Base-by-base conservation (phyloP, 1,140 invertebrate species). In the Planococcus citri region DNA sequence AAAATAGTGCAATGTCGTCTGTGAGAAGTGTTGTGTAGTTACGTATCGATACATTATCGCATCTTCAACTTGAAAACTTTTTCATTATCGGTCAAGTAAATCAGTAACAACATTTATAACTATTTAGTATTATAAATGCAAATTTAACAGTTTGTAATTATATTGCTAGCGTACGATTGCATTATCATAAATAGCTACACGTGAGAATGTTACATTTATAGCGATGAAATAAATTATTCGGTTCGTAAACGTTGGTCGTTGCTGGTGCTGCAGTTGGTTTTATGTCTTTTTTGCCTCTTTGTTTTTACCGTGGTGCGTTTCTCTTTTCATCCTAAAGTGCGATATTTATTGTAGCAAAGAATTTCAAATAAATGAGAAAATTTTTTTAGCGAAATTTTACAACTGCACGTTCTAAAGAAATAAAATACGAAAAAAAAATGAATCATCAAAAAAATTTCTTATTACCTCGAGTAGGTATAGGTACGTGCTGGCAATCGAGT, bases 81-180 rank as follows among this genome's bases (percentile, higher is more conserved):
- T 51, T 51, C 41, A 51, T 17, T 51, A 51, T 51, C 41, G 41
- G 41, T 20, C 41, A 33, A 20, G 41, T 51, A 51, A 51, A 51
- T 51, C 41, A 51, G 41, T 51, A 51, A 51, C 41, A 51, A 51
- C 41, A 20, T 51, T 51, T 51, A 51, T 51, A 51, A 51, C 41
- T 51, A 51, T 51, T 51, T 51, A 51, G 41, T 51, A 51, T 51
- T 51, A 51, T 51, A 51, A 51, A 51, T 51, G 41, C 41, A 51
- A 51, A 51, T 51, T 51, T 51, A 51, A 51, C 41, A 51, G 41
- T 51, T 51, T 51, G 41, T 51, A 51, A 51, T 51, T 51, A 51
- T 51, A 51, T 51, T 51, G 41, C 41, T 51, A 51, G 41, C n/a
- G 41, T 51, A 51, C 41, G 41, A 51, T 20, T 51, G 41, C 41